Conservation (phyloP, 2,797 vertebrate genomes). For the Channallabes apus region DNA sequence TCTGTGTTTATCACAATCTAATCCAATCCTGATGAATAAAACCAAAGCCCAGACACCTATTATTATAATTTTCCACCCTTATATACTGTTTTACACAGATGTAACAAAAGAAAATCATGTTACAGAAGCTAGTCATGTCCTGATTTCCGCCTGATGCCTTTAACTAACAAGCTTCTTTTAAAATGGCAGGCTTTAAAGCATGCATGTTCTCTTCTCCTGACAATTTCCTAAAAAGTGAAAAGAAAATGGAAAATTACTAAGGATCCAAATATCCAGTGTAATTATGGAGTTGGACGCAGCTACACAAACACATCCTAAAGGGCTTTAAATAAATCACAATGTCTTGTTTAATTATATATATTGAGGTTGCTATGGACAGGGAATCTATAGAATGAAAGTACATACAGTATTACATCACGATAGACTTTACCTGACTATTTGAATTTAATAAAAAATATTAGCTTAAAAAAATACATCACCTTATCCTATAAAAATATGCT, state of each 20-base stretch:
- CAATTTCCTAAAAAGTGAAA: not conserved
- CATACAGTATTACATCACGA: not conserved
- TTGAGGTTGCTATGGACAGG: not conserved
- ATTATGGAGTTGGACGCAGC: not conserved
- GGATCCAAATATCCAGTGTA: not conserved
- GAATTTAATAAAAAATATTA: not conserved
- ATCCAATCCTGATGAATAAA: not conserved
- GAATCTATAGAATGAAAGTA: not conserved
- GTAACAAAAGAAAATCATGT: not conserved
- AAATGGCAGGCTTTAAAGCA: not conserved
- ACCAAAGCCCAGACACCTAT: not conserved
- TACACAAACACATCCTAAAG: not conserved
- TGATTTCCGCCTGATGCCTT: not conserved
- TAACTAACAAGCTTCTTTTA: not conserved
- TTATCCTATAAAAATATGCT: not conserved
- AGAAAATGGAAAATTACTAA: not conserved
- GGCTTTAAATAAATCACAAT: not conserved
- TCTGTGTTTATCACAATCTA: not conserved
- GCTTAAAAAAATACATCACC: not conserved
- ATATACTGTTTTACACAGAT: not conserved
- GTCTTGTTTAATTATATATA: not conserved
- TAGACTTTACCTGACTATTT: not conserved
- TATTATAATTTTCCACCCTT: not conserved
- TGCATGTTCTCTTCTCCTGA: not conserved
- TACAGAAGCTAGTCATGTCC: not conserved